These are phyloP conservation scores for Habrosyne pyritoides DNA, from an alignment of 2,888 invertebrate species.

Conservation along the genomic window DNA sequence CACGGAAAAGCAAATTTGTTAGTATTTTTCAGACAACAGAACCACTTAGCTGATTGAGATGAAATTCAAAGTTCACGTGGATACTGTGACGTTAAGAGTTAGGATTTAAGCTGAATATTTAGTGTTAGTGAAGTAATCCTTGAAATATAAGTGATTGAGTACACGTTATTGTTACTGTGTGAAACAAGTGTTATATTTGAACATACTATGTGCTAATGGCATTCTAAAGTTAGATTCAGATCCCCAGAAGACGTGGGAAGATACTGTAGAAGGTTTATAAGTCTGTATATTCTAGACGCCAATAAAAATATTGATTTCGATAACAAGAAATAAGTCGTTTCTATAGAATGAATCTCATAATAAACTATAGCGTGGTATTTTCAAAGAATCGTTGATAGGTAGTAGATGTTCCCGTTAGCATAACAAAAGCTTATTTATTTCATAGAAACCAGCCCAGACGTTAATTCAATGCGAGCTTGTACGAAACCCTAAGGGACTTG, in stretches of 20 bases:
- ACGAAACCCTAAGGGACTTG: neutral
- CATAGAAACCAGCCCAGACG: neutral
- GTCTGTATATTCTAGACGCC: too few species aligned
- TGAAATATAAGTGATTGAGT: slow-evolving; percentile 1
- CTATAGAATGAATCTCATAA: too few species aligned
- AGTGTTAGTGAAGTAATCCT: neutral
- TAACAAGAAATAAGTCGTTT: too few species aligned
- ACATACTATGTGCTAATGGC: neutral
- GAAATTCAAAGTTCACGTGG: neutral
- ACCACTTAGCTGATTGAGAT: neutral
- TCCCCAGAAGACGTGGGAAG: neutral
- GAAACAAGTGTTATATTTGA: neutral
- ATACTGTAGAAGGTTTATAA: neutral
- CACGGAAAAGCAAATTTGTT: neutral
- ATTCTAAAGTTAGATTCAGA: neutral
- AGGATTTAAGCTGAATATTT: neutral
- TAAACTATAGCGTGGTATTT: too few species aligned
- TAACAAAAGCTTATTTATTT: neutral
- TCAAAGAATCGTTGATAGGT: neutral
- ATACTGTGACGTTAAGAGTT: neutral
- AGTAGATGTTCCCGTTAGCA: neutral
- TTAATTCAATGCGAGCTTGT: neutral
- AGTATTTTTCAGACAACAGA: neutral
- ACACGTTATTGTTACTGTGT: neutral
- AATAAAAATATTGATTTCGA: too few species aligned